phyloP scores from a whole-genome alignment of 2,888 invertebrate genomes.

The Deilephila porcellus region DNA sequence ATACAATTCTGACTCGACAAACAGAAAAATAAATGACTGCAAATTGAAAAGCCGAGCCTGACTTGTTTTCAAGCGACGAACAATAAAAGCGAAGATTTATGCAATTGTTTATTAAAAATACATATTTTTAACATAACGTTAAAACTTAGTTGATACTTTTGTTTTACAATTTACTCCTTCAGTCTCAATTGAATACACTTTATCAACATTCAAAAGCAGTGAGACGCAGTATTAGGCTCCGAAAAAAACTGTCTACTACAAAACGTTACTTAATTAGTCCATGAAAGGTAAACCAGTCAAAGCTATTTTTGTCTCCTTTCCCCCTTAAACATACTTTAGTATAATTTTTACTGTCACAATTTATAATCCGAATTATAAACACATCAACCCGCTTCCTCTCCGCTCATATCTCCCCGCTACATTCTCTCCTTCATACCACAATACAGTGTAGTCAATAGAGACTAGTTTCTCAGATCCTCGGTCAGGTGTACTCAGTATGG shows the following conservation, averaged over 20 bases:
- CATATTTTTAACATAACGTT: too few relatives aligned
- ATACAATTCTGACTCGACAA: conserved; percentile 9
- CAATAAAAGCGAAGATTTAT: not conserved
- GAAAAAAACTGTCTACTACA: too few relatives aligned
- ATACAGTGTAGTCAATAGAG: conserved; percentile 40
- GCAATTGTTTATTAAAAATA: not conserved
- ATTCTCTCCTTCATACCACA: conserved; percentile 31
- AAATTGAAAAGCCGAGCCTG: conserved; percentile 12
- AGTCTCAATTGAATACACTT: too few relatives aligned
- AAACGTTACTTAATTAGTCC: too few relatives aligned
- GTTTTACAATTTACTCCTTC: too few relatives aligned
- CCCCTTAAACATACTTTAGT: too few relatives aligned
- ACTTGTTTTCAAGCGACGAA: not conserved
- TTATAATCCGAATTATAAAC: not conserved
- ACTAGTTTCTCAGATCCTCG: conserved; percentile 41
- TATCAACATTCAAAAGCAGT: too few relatives aligned
- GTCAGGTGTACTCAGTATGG: conserved; percentile 55
- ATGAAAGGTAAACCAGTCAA: too few relatives aligned
- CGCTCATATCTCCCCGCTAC: conserved; percentile 32
- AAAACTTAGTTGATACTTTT: not conserved
- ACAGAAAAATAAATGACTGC: conserved; percentile 17
- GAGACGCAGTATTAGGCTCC: too few relatives aligned
- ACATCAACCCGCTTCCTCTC: not conserved
- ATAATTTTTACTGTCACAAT: too few relatives aligned
- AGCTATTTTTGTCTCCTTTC: too few relatives aligned